Conservation (phyloP, 2,888 invertebrate species). For the Phymatocera aterrima region DNA sequence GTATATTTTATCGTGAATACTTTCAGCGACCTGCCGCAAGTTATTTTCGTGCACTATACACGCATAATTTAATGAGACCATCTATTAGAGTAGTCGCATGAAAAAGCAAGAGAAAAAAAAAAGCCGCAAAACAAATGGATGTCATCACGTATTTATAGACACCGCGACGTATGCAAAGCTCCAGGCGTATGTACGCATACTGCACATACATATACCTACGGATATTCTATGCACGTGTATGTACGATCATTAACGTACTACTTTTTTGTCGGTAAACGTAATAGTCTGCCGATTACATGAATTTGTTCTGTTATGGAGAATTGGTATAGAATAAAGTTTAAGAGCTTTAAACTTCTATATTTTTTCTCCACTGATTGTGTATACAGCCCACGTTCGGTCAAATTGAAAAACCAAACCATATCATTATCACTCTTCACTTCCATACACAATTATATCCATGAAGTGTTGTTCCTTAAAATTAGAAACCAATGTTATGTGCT, state of each 20-base stretch:
- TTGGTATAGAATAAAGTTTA: too few species aligned
- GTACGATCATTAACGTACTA: background rate
- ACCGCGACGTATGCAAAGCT: background rate
- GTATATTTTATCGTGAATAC: background rate
- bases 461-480: slow-evolving; percentile 9
- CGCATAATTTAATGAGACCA: slow-evolving; percentile 2
- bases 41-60: background rate
- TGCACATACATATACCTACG: too few species aligned
- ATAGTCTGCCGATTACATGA: too few species aligned
- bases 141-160: background rate
- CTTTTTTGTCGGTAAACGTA: background rate
- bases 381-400: background rate
- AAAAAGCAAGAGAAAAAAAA: background rate
- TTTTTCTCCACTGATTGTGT: background rate
- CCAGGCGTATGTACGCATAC: background rate
- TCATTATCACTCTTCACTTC: slow-evolving; percentile 22
- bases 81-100: background rate
- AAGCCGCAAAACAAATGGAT: background rate
- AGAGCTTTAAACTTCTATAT: too few species aligned
- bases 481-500: background rate
- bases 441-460: slow-evolving; percentile 2
- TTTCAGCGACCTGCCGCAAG: background rate
- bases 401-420: slow-evolving; percentile 13
- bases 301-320: too few species aligned
- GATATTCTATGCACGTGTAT: background rate